Conservation (phyloP, 2,113 vertebrate species). For the Ceyx cyanopectus region DNA sequence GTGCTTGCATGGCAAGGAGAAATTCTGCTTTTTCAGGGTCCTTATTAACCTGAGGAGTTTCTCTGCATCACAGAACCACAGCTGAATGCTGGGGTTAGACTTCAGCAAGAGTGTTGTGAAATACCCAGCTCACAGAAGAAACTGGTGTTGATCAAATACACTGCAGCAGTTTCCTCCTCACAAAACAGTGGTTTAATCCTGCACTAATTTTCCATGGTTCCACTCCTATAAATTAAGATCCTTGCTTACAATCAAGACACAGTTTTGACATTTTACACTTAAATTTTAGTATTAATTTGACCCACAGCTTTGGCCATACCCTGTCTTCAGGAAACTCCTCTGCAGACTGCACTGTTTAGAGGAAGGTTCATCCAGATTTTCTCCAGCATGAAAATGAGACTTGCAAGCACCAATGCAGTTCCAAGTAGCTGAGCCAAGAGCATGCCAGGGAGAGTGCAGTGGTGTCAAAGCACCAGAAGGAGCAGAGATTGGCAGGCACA, state of each 20-base stretch:
- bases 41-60: neutral
- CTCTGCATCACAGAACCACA: neutral
- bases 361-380: constrained; percentile 1
- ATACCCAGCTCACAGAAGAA: neutral
- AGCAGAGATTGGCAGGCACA: neutral
- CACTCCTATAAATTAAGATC: neutral
- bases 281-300: neutral
- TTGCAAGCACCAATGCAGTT: neutral
- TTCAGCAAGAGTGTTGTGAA: neutral
- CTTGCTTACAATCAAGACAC: neutral
- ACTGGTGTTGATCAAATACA: neutral
- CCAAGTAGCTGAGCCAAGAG: neutral
- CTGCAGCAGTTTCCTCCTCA: neutral
- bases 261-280: neutral
- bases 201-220: neutral
- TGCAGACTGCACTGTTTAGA: neutral
- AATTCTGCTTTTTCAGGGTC: neutral
- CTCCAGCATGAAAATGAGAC: neutral
- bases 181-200: neutral
- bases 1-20: neutral
- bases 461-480: neutral
- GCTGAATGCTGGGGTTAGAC: neutral
- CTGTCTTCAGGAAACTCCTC: neutral
- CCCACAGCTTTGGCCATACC: neutral
- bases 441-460: neutral